phyloP scores from a whole-genome alignment of 2,888 invertebrate species.

The Rhogogaster chlorosoma region DNA sequence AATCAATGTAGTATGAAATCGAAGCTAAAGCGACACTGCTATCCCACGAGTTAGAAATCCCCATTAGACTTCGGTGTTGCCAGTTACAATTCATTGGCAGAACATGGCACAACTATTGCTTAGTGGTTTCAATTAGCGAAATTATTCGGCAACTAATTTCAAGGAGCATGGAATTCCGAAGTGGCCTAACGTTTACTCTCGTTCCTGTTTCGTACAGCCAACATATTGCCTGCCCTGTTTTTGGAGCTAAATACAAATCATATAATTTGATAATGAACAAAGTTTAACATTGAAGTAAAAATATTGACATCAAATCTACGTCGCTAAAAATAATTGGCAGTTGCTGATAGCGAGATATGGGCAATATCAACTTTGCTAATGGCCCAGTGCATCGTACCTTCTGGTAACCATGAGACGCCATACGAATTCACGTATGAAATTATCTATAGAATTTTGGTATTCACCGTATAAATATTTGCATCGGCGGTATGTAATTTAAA shows the following conservation, averaged over 20 bases:
- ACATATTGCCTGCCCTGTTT: not conserved
- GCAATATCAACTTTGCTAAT: not conserved
- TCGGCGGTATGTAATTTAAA: not conserved
- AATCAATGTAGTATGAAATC: not conserved
- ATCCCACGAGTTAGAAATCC: not conserved
- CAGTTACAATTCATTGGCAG: conserved; percentile 22
- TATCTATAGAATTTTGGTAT: not conserved
- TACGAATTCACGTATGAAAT: not conserved
- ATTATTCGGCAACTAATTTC: not conserved
- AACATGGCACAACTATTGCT: not conserved
- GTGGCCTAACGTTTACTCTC: not conserved
- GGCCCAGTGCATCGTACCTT: not conserved
- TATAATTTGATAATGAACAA: not conserved
- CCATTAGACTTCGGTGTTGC: not conserved
- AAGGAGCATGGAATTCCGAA: not conserved
- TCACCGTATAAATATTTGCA: not conserved
- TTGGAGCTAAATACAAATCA: not conserved
- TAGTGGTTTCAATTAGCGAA: conserved; percentile 15
- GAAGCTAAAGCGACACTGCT: not conserved
- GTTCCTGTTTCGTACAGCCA: not conserved
- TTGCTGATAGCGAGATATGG: conserved; percentile 6
- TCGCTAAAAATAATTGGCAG: not conserved
- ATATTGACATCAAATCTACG: not conserved
- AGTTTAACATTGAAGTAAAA: not conserved
- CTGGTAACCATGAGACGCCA: not conserved